phyloP scores from a whole-genome alignment of 2,888 invertebrate species.

The Plagodis dolabraria region DNA sequence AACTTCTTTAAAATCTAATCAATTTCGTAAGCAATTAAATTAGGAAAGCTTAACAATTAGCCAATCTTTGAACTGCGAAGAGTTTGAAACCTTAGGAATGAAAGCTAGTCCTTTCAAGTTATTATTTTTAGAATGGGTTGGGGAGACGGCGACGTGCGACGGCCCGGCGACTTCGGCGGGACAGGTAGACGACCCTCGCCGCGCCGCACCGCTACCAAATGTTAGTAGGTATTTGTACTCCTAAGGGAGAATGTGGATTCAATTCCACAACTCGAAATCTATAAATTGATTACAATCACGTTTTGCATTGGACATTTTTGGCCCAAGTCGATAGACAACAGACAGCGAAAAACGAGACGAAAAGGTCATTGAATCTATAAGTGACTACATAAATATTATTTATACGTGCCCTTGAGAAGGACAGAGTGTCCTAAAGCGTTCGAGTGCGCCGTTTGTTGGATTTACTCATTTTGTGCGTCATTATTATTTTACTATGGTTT shows the following conservation, averaged over 20 bases:
- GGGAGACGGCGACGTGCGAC: constrained; percentile 6
- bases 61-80: background rate
- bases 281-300: background rate
- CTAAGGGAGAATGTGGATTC: constrained; percentile 28
- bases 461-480: constrained; percentile 27
- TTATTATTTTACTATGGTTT: constrained; percentile 11
- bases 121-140: constrained; percentile 26
- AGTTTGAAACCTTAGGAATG: constrained; percentile 5
- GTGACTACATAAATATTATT: constrained; percentile 51
- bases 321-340: constrained; percentile 6
- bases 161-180: constrained; percentile 12
- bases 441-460: constrained; percentile 46
- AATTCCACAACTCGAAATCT: constrained; percentile 10
- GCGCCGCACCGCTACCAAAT: background rate
- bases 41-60: background rate
- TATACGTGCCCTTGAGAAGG: constrained; percentile 73
- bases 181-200: constrained; percentile 26
- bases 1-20: background rate
- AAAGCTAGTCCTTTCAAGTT: constrained; percentile 13
- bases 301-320: constrained; percentile 8
- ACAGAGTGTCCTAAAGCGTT: constrained; percentile 52
- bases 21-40: background rate
- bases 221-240: constrained; percentile 11
- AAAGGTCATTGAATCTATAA: constrained; percentile 51
- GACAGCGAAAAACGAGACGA: constrained; percentile 44